Conservation (phyloP, 2,888 invertebrate genomes). For the Eulithis prunata region DNA sequence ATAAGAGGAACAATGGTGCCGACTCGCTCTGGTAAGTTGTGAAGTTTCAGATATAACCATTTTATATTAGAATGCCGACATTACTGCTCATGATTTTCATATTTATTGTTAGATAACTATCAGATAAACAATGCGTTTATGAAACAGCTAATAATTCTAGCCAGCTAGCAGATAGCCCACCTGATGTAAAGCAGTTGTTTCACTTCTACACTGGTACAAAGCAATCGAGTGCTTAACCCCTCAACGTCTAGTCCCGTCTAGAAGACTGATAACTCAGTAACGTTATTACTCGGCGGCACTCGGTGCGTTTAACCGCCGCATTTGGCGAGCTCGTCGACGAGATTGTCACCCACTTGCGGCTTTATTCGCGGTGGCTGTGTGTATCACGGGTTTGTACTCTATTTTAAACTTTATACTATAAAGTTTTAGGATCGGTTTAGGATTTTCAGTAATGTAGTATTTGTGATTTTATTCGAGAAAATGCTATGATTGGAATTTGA, state of each 20-base stretch:
- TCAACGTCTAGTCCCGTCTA: neutral
- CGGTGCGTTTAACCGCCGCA: conserved; percentile 9
- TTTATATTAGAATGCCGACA: conserved; percentile 16
- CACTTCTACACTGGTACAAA: neutral
- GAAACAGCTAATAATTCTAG: no score
- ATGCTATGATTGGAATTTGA: no score
- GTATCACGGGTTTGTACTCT: conserved; percentile 2
- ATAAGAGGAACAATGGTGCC: conserved; percentile 29
- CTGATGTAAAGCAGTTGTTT: no score
- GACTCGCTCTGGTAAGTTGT: conserved; percentile 22
- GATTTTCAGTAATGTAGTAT: neutral
- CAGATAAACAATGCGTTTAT: no score
- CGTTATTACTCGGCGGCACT: conserved; percentile 9
- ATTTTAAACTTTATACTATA: neutral
- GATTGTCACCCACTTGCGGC: conserved; percentile 28
- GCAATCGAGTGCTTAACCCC: conserved; percentile 2
- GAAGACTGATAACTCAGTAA: conserved; percentile 24
- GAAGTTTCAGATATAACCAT: conserved; percentile 11
- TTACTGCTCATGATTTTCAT: no score
- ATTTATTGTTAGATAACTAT: no score
- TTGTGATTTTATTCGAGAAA: neutral
- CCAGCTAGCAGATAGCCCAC: no score
- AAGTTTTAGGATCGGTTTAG: neutral
- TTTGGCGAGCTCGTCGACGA: conserved; percentile 12
- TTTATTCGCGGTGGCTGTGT: conserved; percentile 6